Evolutionary conservation across 2,113 vertebrate species (phyloP), one percentile per base, ranked within the genome.

Genomic region (Xiphophorus hellerii): DNA sequence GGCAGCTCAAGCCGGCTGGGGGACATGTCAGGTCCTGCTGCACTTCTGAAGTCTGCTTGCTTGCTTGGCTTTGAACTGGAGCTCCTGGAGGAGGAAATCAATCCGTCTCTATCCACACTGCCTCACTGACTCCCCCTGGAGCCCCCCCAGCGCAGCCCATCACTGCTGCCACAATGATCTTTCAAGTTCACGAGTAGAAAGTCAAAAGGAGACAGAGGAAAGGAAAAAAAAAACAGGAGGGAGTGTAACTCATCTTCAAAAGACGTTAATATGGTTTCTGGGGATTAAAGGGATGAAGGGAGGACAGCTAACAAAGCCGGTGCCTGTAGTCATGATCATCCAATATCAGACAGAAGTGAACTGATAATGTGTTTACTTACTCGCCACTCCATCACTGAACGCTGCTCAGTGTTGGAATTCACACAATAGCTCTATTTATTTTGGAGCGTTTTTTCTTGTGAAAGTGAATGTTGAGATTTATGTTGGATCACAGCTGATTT

Each of bases 41-140:
- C 74, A 83, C 83, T 83, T 95, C 92, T 93, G 92, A 94, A 92
- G 93, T 94, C 89, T 93, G 78, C 83, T 82, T 73, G 84, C 83
- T 88, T 83, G 66, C 91, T 94, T 88, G 82, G 66, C 91, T 94
- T 94, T 94, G 93, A 94, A 93, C 92, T 91, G 71, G 81, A 89
- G 91, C 91, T 91, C 91, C 90, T 85, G 87, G 84, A 93, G 90
- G 90, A 94, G 91, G 91, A 94, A 92, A 92, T 92, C 93, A 91
- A 94, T 92, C 91, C 86, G 77, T 78, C 88, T 87, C 84, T 82
- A 73, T 81, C 74, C 80, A 51, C 82, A 51, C 60, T 48, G 31
- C 65, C 71, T 81, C 73, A 66, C 64, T 73, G 28, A 64, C 44
- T 79, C 62, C 71, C 84, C 71, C 76, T 77, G 81, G 74, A 86